Conservation (phyloP, 2,113 vertebrate genomes). For the Anthoscopus minutus region DNA sequence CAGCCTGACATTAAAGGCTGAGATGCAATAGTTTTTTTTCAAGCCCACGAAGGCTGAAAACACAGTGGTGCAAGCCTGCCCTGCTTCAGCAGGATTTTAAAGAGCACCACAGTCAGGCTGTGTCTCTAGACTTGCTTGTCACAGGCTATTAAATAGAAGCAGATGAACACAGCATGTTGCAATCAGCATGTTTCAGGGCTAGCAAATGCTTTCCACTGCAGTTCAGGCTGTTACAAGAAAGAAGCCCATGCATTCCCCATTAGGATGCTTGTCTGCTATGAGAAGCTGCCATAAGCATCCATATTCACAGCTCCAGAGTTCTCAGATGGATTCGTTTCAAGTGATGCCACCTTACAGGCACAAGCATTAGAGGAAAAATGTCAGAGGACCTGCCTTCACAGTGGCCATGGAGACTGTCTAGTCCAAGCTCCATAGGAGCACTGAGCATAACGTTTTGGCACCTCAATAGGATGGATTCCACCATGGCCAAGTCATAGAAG, state of each 20-base stretch:
- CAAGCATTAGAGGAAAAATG: background rate
- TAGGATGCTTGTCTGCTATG: background rate
- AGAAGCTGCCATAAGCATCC: background rate
- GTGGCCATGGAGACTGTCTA: slow-evolving; percentile 47
- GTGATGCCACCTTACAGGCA: background rate
- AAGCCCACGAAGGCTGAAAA: slow-evolving; percentile 3
- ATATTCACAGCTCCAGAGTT: slow-evolving; percentile 39
- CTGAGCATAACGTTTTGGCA: slow-evolving; percentile 52
- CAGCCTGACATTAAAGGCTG: slow-evolving; percentile 21
- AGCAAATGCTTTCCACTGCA: slow-evolving; percentile 29
- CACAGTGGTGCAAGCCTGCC: slow-evolving; percentile 17
- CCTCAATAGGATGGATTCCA: slow-evolving; percentile 36
- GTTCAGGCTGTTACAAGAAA: slow-evolving; percentile 14
- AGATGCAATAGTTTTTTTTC: slow-evolving; percentile 11
- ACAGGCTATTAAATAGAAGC: slow-evolving; percentile 65
- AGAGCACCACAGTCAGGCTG: slow-evolving; percentile 66
- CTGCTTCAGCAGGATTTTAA: slow-evolving; percentile 51
- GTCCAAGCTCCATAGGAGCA: slow-evolving; percentile 63
- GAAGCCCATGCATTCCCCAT: slow-evolving; percentile 1
- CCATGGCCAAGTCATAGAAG: slow-evolving; percentile 1
- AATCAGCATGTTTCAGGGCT: slow-evolving; percentile 53
- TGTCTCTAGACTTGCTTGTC: slow-evolving; percentile 55
- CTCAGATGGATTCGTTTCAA: slow-evolving; percentile 29
- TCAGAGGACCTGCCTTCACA: background rate
- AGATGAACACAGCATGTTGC: slow-evolving; percentile 66